Evolutionary conservation across 2,113 vertebrate genomes (phyloP), one percentile per base, ranked within the genome.

Genomic region (Gymnocephalus cernua): DNA sequence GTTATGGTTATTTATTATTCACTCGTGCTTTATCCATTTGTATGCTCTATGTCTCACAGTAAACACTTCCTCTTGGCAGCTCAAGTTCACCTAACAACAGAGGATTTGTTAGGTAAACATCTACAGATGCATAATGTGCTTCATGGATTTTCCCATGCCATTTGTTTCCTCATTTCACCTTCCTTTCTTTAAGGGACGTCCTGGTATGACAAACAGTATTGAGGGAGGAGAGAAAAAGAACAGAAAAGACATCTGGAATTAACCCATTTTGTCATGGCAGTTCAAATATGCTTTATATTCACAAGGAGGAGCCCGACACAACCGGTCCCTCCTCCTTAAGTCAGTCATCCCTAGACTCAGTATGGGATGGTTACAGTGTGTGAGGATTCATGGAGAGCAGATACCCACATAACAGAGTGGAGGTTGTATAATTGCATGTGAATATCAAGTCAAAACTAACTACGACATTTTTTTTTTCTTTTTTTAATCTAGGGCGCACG

Each of bases 301-400:
- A 57, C 41, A 85, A 51, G 69, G 63, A 70, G 51, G 48, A 64
- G 47, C 23, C 29, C n/a, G 25, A 51, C 12, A 59, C 67, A 77
- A 65, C 27, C 13, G 14, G 25, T 21, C 15, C 32, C 18, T 32
- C 19, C 45, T 66, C 13, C 18, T 45, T 41, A 53, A 44, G 51
- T 45, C 51, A 64, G 48, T 56, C 47, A 21, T 21, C 47, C 4
- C 8, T 0, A 8, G 56, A 48, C 35, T 72, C 29, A 11, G 27
- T 44, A 15, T 21, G 15, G 13, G 35, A 38, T 35, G 9, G 35
- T 38, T 8, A 29, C 3, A 9, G 38, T 41, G 38, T 41, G 38
- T 41, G 38, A 18, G 12, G 50, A 69, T 27, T 16, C 0, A 11
- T 29, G 5, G 8, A 74, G 47, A 41, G 18, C 18, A 65, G 48